These are phyloP conservation scores for Tethea ocularis DNA, from an alignment of 2,888 invertebrate genomes.

Conservation along the genomic window DNA sequence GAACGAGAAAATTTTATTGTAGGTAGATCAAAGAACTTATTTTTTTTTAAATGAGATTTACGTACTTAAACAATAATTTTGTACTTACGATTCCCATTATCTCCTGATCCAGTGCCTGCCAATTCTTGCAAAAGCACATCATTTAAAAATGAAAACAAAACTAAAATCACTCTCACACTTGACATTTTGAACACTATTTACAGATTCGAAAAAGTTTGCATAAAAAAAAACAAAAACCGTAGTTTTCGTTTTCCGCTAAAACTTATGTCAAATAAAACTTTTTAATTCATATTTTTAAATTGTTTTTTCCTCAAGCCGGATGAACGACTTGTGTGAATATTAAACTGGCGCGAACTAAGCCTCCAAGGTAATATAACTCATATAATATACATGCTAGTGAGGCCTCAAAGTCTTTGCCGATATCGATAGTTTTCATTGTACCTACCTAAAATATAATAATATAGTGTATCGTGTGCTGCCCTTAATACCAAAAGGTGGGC, in stretches of 20 bases:
- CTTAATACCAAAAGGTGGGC: too few relatives aligned
- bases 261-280: conserved; percentile 15
- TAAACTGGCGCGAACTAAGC: conserved; percentile 38
- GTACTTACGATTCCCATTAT: conserved; percentile 67
- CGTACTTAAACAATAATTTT: background rate
- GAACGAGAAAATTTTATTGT: background rate
- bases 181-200: conserved; percentile 43
- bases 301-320: conserved; percentile 7
- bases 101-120: conserved; percentile 65
- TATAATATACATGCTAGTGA: conserved; percentile 22
- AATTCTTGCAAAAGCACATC: conserved; percentile 56
- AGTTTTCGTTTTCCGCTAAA: conserved; percentile 26
- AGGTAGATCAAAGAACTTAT: background rate
- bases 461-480: too few relatives aligned
- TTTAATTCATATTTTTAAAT: conserved; percentile 18
- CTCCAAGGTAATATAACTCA: conserved; percentile 31
- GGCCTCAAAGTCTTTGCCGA: background rate
- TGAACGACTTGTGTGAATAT: conserved; percentile 29
- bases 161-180: conserved; percentile 42
- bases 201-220: background rate
- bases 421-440: background rate
- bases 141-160: conserved; percentile 51
- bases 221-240: conserved; percentile 17
- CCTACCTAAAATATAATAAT: too few relatives aligned
- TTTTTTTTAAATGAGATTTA: too few relatives aligned